Base-by-base conservation (phyloP, 2,113 vertebrate genomes). In the Embiotoca jacksoni region DNA sequence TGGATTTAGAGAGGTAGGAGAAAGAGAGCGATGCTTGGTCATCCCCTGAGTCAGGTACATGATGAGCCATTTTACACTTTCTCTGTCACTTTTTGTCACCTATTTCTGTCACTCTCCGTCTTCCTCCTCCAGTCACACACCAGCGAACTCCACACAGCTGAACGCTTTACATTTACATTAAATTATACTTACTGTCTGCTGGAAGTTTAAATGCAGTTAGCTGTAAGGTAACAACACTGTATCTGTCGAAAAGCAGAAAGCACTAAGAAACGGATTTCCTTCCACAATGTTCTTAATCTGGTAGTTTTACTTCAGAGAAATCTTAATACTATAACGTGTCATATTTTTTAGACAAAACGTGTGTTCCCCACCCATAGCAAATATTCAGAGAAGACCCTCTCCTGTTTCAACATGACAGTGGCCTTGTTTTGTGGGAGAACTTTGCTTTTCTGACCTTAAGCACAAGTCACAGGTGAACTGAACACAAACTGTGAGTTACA, bases 1-100 rank as follows among this genome's bases (percentile, higher is more conserved):
- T 78, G 6, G 31, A 61, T 67, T 35, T 50, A 36, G 35, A 67
- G 62, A 69, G 56, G 39, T 63, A 47, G 49, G 53, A 55, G 23
- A 57, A 39, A 50, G 60, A 39, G 35, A 4, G 2, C 1, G 10
- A 41, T 41, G 57, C 52, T 53, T 23, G 31, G 31, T 68, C 23
- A 52, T 61, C 37, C 47, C 37, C 46, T 41, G 76, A 67, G 23
- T 23, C 23, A 23, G 23, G 23, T 23, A 23, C 23, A 23, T 23
- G 23, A 23, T 23, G 23, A 23, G 23, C 23, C 23, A 23, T 23
- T 23, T 58, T 10, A 47, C 23, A 31, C 32, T 52, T 1, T 41
- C 6, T 41, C 1, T 37, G 30, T 36, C 31, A 13, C 23, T 9
- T n/a, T 58, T 23, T 23, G 23, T 23, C 23, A 23, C 23, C 47